phyloP scores from a whole-genome alignment of 2,113 vertebrate species.

The Piliocolobus tephrosceles region DNA sequence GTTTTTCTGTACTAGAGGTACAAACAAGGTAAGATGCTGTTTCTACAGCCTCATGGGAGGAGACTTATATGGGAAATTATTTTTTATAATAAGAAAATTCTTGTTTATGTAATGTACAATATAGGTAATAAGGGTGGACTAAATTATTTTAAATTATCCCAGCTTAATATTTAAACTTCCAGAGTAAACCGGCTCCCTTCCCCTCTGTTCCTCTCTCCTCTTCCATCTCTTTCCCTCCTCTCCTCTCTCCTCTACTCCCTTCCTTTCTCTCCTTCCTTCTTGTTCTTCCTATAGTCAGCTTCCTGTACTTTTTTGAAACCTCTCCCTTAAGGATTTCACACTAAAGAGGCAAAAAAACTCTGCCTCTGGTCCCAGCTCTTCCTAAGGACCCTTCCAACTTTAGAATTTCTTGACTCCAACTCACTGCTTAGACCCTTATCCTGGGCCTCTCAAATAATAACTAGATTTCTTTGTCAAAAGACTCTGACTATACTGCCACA shows the following conservation, averaged over 20 bases:
- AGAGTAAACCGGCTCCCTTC: background rate
- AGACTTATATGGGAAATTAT: background rate
- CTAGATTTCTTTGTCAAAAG: background rate
- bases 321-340: background rate
- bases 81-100: background rate
- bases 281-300: background rate
- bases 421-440: background rate
- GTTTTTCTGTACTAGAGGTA: background rate
- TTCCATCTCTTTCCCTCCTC: background rate
- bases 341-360: background rate
- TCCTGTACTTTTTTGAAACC: background rate
- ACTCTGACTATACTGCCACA: background rate
- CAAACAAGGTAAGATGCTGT: background rate
- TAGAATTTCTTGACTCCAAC: background rate
- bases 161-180: background rate
- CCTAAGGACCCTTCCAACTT: background rate
- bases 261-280: background rate
- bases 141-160: background rate
- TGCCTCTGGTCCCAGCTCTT: background rate
- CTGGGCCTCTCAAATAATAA: background rate
- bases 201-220: background rate
- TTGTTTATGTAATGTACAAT: conserved; percentile 2
- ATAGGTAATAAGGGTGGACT: background rate
- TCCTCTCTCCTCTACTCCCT: no score
- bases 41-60: background rate